These are phyloP conservation scores for Ophion slaviceki DNA, from an alignment of 2,888 invertebrate genomes.

Conservation along the genomic window DNA sequence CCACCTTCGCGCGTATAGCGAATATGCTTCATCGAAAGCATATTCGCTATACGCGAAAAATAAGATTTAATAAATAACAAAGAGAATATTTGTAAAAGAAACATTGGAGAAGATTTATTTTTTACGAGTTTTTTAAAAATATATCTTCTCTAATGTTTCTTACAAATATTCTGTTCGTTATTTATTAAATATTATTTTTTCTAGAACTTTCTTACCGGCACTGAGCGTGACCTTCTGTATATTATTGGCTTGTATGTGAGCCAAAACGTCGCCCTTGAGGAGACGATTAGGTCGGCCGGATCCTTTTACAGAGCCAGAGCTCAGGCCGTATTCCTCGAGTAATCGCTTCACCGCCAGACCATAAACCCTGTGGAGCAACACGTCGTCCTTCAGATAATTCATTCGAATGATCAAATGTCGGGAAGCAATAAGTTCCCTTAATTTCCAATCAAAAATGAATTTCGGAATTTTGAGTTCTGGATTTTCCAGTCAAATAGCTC, in stretches of 20 bases:
- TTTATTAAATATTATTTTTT: neutral
- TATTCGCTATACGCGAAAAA: neutral
- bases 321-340: slow-evolving; percentile 86
- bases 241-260: slow-evolving; percentile 83
- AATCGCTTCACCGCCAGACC: slow-evolving; percentile 87
- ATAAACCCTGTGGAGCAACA: slow-evolving; percentile 76
- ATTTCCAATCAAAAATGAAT: neutral
- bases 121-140: neutral
- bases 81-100: neutral
- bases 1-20: neutral
- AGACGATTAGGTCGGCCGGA: slow-evolving; percentile 87
- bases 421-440: neutral
- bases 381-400: slow-evolving; percentile 6
- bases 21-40: too few species aligned
- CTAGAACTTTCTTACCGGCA: slow-evolving; percentile 67
- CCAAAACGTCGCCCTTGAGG: slow-evolving; percentile 86
- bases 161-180: neutral
- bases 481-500: neutral
- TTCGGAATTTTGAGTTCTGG: neutral
- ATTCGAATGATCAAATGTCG: neutral
- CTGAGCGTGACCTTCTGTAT: slow-evolving; percentile 81
- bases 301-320: slow-evolving; percentile 83
- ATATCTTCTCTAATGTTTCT: neutral
- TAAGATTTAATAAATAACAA: neutral
- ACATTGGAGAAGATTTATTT: neutral